Percentiles rank a stretch among this genome's conserved stretches.
phyloP scores from a whole-genome alignment of 1,140 invertebrate genomes.

The Zaprionus camerounensis region DNA sequence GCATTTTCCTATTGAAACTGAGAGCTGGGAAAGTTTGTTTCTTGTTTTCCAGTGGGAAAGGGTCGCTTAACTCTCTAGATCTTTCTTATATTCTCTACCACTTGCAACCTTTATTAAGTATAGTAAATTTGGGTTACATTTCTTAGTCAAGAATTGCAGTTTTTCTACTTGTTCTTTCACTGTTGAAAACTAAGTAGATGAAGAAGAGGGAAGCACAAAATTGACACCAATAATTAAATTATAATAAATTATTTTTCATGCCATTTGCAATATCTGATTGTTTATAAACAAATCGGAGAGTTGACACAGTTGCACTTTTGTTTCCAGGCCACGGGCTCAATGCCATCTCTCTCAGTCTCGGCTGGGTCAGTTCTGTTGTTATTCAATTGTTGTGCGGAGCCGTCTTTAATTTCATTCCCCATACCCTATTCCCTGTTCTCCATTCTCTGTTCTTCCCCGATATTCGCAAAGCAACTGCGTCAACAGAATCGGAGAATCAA shows the following conservation, averaged over 20 bases:
- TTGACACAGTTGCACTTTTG: conserved; percentile 41
- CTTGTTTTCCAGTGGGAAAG: background rate
- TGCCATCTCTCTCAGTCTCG: conserved; percentile 27
- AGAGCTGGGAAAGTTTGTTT: conserved; percentile 1
- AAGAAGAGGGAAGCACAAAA: conserved; percentile 16
- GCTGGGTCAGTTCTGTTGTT: conserved; percentile 49
- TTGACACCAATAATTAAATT: conserved; percentile 33
- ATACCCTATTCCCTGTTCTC: background rate
- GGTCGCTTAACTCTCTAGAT: background rate
- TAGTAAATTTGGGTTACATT: conserved; percentile 29
- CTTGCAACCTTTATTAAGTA: conserved; percentile 9
- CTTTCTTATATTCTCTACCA: background rate
- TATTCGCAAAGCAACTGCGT: conserved; percentile 27
- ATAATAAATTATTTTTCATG: background rate
- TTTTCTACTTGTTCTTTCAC: background rate
- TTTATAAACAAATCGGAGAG: conserved; percentile 49
- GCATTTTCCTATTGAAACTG: conserved; percentile 35
- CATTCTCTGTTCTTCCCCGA: background rate
- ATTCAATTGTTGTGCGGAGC: conserved; percentile 21
- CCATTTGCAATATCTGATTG: conserved; percentile 32
- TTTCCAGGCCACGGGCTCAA: conserved; percentile 49
- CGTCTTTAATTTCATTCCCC: conserved; percentile 3
- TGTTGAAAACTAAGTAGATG: background rate
- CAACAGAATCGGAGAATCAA: conserved; percentile 48
- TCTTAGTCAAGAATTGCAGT: conserved; percentile 3